Evolutionary conservation across 2,797 vertebrate genomes (phyloP), one percentile per base, ranked within the genome.

Genomic region (Ispidina lecontei): DNA sequence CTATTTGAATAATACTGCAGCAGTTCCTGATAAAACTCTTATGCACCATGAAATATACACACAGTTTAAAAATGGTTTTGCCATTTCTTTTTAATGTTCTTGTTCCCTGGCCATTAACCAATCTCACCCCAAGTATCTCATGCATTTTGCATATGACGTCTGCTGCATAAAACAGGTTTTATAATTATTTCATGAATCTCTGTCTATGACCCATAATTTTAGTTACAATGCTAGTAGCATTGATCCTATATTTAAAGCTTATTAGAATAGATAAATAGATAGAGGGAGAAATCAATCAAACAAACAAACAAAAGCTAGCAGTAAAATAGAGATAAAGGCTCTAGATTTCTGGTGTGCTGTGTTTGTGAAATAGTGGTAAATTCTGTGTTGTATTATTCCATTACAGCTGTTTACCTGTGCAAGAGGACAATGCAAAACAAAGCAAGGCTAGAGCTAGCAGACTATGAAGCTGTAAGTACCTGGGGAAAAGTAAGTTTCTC

Each of bases 341-440:
- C 44, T 83, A 70, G 55, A 79, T 89, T 89, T 92, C 70, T 84
- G n/a, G 29, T 62, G 8, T 77, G 35, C 49, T 29, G 7, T 87
- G 47, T 89, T 86, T 89, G n/a, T 85, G 71, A 88, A 25, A 86
- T 39, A 18, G 59, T 52, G 64, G 56, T 41, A 96, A 95, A 89
- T 95, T 84, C 39, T 73, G 10, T 89, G 56, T 91, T 85, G 41
- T 79, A 90, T 96, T 86, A 10, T 85, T 94, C 74, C 85, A 69
- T 97, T 97, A 92, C 97, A 99, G 99, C 99, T 71, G 99, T 99
- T 98, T 99, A 99, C 98, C 99, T 99, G 98, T 99, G 99, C 98
- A 99, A 99, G 98, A 98, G 99, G 98, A 99, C 99, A 97, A 99
- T 99, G 99, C 99, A 99, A 98, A 99, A 99, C 96, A 99, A 99